These are phyloP conservation scores for Elephas maximus DNA, from an alignment of 2,113 vertebrate genomes.

Conservation along the genomic window DNA sequence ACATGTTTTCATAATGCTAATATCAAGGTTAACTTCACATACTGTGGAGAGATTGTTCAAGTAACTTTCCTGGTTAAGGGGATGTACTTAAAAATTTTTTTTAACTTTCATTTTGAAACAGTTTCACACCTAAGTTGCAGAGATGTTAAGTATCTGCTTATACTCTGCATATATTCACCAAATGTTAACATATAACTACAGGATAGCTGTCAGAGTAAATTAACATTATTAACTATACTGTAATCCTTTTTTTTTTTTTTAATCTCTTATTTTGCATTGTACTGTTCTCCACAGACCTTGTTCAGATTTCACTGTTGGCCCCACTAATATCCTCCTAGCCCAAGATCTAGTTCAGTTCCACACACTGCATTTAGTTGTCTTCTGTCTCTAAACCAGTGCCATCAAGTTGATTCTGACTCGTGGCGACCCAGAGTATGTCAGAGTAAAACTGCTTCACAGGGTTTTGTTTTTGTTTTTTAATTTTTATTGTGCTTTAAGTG, in stretches of 20 bases:
- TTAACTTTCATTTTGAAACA: conserved; percentile 25
- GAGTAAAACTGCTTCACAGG: too few relatives aligned
- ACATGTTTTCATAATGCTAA: background rate
- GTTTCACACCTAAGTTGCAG: background rate
- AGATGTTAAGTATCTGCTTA: background rate
- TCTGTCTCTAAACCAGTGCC: background rate
- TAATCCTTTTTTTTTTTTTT: too few relatives aligned
- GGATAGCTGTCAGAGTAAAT: background rate
- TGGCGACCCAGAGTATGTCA: too few relatives aligned
- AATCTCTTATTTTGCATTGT: background rate
- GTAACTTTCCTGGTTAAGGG: conserved; percentile 1
- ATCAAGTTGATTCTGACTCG: background rate
- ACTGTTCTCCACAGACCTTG: background rate
- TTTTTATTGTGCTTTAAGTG: too few relatives aligned
- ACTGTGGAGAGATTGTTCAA: background rate
- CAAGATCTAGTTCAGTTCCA: background rate
- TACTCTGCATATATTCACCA: background rate
- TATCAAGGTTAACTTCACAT: conserved; percentile 13
- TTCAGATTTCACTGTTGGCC: background rate
- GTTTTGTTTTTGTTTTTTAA: too few relatives aligned
- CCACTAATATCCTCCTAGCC: background rate
- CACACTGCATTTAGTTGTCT: background rate
- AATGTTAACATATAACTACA: conserved; percentile 15
- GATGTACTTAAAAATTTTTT: background rate
- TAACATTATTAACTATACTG: conserved; percentile 2